Base-by-base conservation (phyloP, 2,888 invertebrate species). In the Eupelmus urozonus region DNA sequence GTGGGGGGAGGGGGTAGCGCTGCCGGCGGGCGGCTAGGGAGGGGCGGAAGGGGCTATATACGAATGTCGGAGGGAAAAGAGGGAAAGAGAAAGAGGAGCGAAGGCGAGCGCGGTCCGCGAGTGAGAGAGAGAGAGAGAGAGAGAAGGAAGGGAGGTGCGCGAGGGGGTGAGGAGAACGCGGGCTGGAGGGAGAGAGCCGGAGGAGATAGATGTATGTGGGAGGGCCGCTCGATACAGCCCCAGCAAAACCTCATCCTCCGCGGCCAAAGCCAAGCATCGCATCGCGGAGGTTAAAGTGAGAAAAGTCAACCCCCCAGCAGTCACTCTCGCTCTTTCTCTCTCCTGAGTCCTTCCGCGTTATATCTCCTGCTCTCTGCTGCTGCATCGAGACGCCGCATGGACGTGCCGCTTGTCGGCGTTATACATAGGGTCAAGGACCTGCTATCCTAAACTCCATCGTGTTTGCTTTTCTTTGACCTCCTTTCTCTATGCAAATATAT, bases 141-240 rank as follows among this genome's bases (percentile, higher is more conserved):
- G 45, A 59, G 49, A 66, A 42, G 67, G 23, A 23, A 57, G 55
- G 60, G 63, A 70, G 27, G 51, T 49, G 25, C 55, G 81, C 25
- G 62, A 72, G 27, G 49, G 63, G 62, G 25, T 57, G 49, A 62
- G 69, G 72, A 42, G 53, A n/a, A 27, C 55, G 78, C 57, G 78
- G 66, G 65, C 83, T 83, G 82, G 82, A 79, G 85, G 81, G 84
- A 84, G 82, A 80, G 85, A 81, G 83, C 84, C 86, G 85, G 88
- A 86, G 87, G 88, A 89, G 89, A 89, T 89, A 89, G 89, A 89
- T 89, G 89, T 89, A 88, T 89, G 89, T 89, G 88, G 88, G 89
- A 89, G 88, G 89, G 88, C 88, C 89, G 89, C 89, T 89, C 88
- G 89, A 89, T 89, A 89, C 89, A 89, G 89, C 89, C 86, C 89